Base-by-base conservation (phyloP, 2,113 vertebrate genomes). In the Onychostoma macrolepis region DNA sequence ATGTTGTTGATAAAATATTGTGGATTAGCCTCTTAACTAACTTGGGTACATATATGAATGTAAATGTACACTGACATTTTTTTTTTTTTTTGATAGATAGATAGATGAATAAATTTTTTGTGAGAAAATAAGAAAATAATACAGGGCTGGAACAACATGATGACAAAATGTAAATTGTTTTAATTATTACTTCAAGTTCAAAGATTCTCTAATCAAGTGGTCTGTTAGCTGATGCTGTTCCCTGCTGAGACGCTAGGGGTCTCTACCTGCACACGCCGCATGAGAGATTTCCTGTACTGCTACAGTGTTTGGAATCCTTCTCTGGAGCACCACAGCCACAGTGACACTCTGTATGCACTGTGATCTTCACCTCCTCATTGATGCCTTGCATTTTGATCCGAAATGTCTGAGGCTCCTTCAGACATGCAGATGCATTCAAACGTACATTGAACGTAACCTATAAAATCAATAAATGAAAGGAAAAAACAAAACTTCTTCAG, bases 181-280 rank as follows among this genome's bases (percentile, higher is more conserved):
- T 61, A 61, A 58, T 58, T 58, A 61, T n/a, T n/a, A 24, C 3
- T n/a, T n/a, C 3, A 61, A 24, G 8, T 61, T 61, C 2, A n/a
- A n/a, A n/a, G 21, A n/a, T 10, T 3, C 24, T 61, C 24, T 61
- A 72, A 72, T 41, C 36, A 72, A 12, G 10, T 11, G 38, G 21
- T 41, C 36, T 12, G 71, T 9, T n/a, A 26, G 21, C 24, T 21
- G 24, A 28, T 58, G 79, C 26, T 41, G 4, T 86, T 71, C 26
- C 28, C 12, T 13, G 21, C 10, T 21, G 0, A 9, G 63, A 30
- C 19, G 4, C 36, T 67, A 89, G 84, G 6, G 53, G 84, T 69
- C 1, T 61, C 26, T 88, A 86, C 96, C 94, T 94, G 95, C 96
- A 96, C 53, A 93, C 72, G 1, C 96, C 96, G 0, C 96, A 96